phyloP scores from a whole-genome alignment of 2,888 invertebrate species.

The Oligia fasciuncula region DNA sequence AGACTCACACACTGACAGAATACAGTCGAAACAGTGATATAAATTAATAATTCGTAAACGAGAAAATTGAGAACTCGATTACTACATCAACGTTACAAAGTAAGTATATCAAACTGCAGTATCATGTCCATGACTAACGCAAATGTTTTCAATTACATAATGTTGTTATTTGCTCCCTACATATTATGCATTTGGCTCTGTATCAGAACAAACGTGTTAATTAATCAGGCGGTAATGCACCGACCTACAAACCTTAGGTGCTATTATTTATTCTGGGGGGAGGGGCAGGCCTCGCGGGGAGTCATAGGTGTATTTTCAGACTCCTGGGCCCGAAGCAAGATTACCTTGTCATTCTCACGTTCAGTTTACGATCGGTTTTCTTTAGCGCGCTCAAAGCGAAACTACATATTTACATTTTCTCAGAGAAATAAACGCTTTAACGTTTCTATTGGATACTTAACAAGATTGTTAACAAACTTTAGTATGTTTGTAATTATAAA shows the following conservation, averaged over 20 bases:
- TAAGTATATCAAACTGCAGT: conserved; percentile 18
- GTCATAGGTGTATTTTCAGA: conserved; percentile 76
- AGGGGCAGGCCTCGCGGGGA: conserved; percentile 45
- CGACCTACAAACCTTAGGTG: conserved; percentile 73
- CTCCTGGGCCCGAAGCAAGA: conserved; percentile 65
- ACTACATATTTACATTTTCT: conserved; percentile 51
- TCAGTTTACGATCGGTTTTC: conserved; percentile 59
- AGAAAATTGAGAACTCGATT: conserved; percentile 26
- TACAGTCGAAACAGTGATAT: conserved; percentile 11
- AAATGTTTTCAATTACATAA: conserved; percentile 32
- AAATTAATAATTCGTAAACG: not conserved
- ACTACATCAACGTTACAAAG: conserved; percentile 34
- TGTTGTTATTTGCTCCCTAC: conserved; percentile 30
- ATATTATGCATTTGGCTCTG: conserved; percentile 61
- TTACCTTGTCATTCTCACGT: conserved; percentile 63
- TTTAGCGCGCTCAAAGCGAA: conserved; percentile 40
- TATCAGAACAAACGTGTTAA: conserved; percentile 71
- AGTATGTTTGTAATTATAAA: conserved; percentile 20
- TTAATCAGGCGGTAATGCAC: conserved; percentile 69
- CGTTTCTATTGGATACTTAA: conserved; percentile 31
- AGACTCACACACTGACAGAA: conserved; percentile 24
- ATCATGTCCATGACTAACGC: conserved; percentile 2
- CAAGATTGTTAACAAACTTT: conserved; percentile 9
- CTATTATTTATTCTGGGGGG: conserved; percentile 63
- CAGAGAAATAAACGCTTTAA: conserved; percentile 36